Evolutionary conservation across 2,888 invertebrate species (phyloP).

Genomic region (Tachystola acroxantha): DNA sequence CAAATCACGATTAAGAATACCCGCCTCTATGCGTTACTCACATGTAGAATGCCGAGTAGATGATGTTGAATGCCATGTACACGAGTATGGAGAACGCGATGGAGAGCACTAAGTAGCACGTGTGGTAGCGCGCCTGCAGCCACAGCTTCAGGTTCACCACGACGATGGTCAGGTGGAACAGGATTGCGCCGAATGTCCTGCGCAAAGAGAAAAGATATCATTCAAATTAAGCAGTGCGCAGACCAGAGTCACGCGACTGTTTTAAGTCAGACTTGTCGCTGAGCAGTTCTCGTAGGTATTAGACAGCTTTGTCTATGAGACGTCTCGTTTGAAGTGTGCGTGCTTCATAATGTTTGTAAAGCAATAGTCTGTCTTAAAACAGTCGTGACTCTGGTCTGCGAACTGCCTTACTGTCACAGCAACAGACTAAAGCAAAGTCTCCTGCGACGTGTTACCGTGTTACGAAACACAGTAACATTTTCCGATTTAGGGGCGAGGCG

Average conservation of each 20-base stretch:
- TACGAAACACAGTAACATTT: too few species aligned
- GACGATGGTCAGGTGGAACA: constrained; percentile 77
- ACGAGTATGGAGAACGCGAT: constrained; percentile 53
- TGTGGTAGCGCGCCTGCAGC: constrained; percentile 80
- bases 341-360: too few species aligned
- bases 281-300: too few species aligned
- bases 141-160: constrained; percentile 80
- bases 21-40: too few species aligned
- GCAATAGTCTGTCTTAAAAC: too few species aligned
- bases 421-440: not conserved
- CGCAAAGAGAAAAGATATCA: not conserved
- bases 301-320: too few species aligned
- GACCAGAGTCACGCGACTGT: too few species aligned
- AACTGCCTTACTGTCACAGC: not conserved
- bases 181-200: constrained; percentile 79
- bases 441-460: too few species aligned
- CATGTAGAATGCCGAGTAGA: constrained; percentile 78
- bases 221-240: not conserved
- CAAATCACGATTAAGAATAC: too few species aligned
- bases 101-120: constrained; percentile 72
- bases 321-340: too few species aligned
- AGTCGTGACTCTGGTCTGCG: too few species aligned
- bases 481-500: not conserved
- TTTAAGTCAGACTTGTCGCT: too few species aligned
- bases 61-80: constrained; percentile 73